Conservation (phyloP, 2,113 vertebrate species). For the Tinamus guttatus region DNA sequence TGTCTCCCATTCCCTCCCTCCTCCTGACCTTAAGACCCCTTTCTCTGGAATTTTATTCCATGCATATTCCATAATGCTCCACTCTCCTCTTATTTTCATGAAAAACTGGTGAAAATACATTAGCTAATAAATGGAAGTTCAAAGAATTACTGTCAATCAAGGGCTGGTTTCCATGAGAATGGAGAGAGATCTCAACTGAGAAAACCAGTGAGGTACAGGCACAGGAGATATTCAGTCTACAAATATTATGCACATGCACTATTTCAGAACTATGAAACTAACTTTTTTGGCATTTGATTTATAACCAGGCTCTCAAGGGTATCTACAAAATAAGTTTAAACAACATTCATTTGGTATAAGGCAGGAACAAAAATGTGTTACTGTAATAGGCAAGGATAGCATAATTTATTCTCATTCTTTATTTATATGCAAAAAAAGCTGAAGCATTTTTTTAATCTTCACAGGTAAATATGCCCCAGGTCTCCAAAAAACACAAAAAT, state of each 20-base stretch:
- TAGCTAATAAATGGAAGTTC: conserved; percentile 64
- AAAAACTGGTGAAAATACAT: conserved; percentile 45
- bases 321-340: conserved; percentile 47
- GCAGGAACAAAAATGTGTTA: conserved; percentile 30
- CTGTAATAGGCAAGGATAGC: not conserved
- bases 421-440: not conserved
- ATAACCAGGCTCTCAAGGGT: conserved; percentile 43
- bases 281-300: conserved; percentile 34
- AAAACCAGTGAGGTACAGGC: conserved; percentile 34
- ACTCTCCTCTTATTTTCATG: conserved; percentile 47
- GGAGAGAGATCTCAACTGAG: conserved; percentile 40
- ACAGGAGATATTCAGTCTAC: conserved; percentile 26
- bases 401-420: not conserved
- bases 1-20: conserved; percentile 64
- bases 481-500: not conserved
- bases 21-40: conserved; percentile 65
- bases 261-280: conserved; percentile 30
- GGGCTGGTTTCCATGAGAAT: conserved; percentile 64
- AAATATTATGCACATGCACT: conserved; percentile 1
- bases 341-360: conserved; percentile 33
- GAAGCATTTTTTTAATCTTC: not conserved
- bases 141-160: conserved; percentile 68
- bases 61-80: conserved; percentile 61
- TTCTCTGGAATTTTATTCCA: conserved; percentile 67
- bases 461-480: not conserved